Base-by-base conservation (phyloP, 1,140 invertebrate genomes). In the Nasonia vitripennis region DNA sequence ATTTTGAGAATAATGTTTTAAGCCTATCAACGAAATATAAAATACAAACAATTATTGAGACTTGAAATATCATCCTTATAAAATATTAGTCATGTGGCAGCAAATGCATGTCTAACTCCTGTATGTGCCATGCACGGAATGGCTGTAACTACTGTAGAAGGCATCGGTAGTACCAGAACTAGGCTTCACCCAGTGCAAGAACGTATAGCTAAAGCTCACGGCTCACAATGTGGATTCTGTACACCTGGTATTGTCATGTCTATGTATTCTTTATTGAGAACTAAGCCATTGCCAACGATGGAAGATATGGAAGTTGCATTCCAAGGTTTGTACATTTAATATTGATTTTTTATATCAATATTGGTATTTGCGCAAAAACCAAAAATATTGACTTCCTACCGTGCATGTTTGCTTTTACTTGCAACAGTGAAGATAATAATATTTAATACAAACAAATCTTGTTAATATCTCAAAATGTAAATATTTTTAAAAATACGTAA, bases 191-290 rank as follows among this genome's bases (percentile, higher is more conserved):
- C 97, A 0, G 96, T 97, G 11, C 97, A 98, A 94, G 97, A 98
- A 90, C 94, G 97, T 87, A 95, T 98, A 75, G 97, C 97, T 0
- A 97, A 97, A 93, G 94, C 96, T 7, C 97, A 98, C 90, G 98
- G 98, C 1, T 98, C 97, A 0, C 97, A 98, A 93, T 98, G 98
- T 91, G 97, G 97, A 14, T 98, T 98, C 91, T 98, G 97, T 88
- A 98, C 97, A 17, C 97, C 97, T 2, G 97, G 97, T 14, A 98
- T 98, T 79, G 97, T 98, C 0, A 98, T 98, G 98, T 98, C 97
- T 2, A 98, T 98, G 98, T 98, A 98, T 88, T 95, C 96, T 1
- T 92, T 98, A 37, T 91, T 98, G 0, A 94, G 97, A 86, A 96
- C 94, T 85, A 93, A 92, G 20, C 92, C 94, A 14, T 95, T 95